Base-by-base conservation (phyloP, 2,888 invertebrate species). In the Aphrophora alni region DNA sequence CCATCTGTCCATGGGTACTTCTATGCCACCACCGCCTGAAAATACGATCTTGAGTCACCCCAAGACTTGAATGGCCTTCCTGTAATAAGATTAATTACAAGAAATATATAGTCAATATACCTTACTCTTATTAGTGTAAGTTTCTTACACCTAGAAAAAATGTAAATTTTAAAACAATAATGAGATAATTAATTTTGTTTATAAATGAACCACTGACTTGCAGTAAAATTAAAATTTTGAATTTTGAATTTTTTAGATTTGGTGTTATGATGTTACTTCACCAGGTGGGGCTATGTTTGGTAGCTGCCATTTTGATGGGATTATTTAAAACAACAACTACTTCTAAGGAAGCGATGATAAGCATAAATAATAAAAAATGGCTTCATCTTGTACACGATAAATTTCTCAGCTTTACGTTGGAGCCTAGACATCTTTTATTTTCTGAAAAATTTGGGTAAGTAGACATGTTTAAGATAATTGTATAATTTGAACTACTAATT, bases 391-490 rank as follows among this genome's bases (percentile, higher is more conserved):
- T 59, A 3, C 59, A 59, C 59, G 59, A 59, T 21, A 59, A 21
- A 59, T 59, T 59, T 21, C 59, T 59, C 59, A 59, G 59, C 14
- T 10, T 59, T 3, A 59, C 59, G 2, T 10, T 59, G 59, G 21
- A 59, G 2, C 59, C 59, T 21, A 59, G 59, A 59, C 59, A 59
- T 59, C 59, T 59, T 59, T 21, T 59, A 21, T 59, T 21, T 21
- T n/a, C 59, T 12, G 59, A 59, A n/a, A 59, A 59, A n/a, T 59
- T 59, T 59, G 59, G 59, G 59, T 59, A 59, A n/a, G 59, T 59
- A 8, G 5, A 59, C 21, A 59, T 44, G 10, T n/a, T n/a, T n/a
- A n/a, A n/a, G n/a, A n/a, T n/a, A n/a, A n/a, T n/a, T n/a, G n/a
- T n/a, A n/a, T n/a, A n/a, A n/a, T n/a, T n/a, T n/a, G n/a, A n/a